phyloP scores from a whole-genome alignment of 2,797 vertebrate genomes.

The Anabacerthia variegaticeps region DNA sequence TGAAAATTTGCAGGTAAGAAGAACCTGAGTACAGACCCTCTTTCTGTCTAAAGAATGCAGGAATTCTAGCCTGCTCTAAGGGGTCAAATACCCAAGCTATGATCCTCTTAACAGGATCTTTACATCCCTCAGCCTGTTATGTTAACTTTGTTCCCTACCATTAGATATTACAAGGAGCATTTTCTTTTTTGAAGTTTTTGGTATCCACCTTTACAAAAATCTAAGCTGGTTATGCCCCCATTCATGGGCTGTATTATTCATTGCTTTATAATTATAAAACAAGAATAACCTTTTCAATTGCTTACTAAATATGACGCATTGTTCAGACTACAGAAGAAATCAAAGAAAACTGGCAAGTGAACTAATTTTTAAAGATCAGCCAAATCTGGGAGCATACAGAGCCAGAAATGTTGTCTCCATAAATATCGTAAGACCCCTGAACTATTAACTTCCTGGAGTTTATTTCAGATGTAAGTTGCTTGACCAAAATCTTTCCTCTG shows the following conservation, averaged over 20 bases:
- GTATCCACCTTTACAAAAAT: neutral
- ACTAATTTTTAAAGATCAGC: neutral
- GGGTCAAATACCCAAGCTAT: neutral
- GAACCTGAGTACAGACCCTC: neutral
- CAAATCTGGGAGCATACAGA: accelerated
- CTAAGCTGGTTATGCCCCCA: neutral
- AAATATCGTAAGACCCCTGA: neutral
- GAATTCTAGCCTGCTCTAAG: neutral
- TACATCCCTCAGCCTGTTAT: neutral
- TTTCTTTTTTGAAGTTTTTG: neutral
- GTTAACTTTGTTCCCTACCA: neutral
- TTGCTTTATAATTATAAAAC: neutral
- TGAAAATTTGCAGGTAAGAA: neutral
- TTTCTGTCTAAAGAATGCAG: neutral
- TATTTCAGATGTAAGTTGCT: neutral
- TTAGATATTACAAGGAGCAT: neutral
- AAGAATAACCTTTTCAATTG: neutral
- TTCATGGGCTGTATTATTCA: neutral
- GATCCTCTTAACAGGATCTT: neutral
- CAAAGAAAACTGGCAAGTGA: neutral
- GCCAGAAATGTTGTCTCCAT: neutral
- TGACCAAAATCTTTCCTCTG: neutral
- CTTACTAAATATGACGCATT: neutral
- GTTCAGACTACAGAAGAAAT: neutral
- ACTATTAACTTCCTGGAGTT: neutral